Evolutionary conservation across 2,888 invertebrate genomes (phyloP), one percentile per base, ranked within the genome.

Genomic region (Danaus chrysippus): DNA sequence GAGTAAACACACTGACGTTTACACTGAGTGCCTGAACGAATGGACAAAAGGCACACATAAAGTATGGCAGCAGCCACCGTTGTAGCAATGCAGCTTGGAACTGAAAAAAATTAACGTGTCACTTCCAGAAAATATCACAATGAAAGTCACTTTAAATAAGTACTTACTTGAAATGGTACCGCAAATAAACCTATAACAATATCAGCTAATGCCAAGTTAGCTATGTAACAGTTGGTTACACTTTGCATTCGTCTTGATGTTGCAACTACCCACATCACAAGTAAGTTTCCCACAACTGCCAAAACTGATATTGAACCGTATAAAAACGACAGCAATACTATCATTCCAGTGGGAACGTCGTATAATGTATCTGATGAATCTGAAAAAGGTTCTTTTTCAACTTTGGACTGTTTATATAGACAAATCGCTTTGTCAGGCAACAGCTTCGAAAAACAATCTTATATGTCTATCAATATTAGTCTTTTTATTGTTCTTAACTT

Each of bases 11-110:
- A 71, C 96, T 96, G n/a, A 97, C 96, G 77, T 96, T 96, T 1
- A 97, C 96, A 69, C 95, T 95, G 13, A 97, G 87, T 0, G 95
- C 94, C 86, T 96, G 96, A 10, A 97, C 94, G 83, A 96, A 97
- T 0, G 97, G 97, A 71, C 97, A 96, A 80, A 97, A 95, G 0
- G 95, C 93, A 79, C 97, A 97, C 94, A 97, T 95, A 79, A 97
- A 95, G 76, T 94, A 91, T 0, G 97, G 97, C 55, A 97, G 91
- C 73, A 95, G 93, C 97, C 97, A 97, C 69, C 95, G 91, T 83
- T 97, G 97, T 10, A 97, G 91, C 54, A 97, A 85, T 1, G 97
- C 97, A 3, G 97, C 96, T 92, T 97, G 96, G 79, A 97, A 97
- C 94, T 96, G 92, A 56, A 73, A 75, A 66, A 56, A 54, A 63